Evolutionary conservation across 2,797 vertebrate species (phyloP).

Genomic region (Lemur catta): DNA sequence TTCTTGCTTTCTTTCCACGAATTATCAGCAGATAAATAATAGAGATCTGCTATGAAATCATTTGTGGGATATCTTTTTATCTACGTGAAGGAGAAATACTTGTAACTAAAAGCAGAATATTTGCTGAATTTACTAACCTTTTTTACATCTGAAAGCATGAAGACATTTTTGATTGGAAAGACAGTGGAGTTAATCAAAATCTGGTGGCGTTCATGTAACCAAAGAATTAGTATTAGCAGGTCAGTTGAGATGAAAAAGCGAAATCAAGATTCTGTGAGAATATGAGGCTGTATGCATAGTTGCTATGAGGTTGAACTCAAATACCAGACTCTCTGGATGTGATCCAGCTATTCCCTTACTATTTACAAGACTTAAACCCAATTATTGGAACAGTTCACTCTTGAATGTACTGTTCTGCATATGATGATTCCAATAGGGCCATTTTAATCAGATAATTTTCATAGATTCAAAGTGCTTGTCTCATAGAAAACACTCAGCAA

Average conservation of each 20-base stretch:
- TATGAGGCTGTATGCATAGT: not conserved
- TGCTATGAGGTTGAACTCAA: not conserved
- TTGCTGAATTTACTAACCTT: not conserved
- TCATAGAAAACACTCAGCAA: not conserved
- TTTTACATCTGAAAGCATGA: not conserved
- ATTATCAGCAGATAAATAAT: conserved; percentile 13
- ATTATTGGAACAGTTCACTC: not conserved
- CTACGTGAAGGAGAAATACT: not conserved
- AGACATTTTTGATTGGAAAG: not conserved
- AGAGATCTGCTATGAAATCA: not conserved
- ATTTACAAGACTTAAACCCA: not conserved
- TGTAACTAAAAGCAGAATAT: not conserved
- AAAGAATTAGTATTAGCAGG: not conserved
- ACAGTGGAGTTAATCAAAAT: not conserved
- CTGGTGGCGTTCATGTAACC: not conserved
- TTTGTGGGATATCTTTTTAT: not conserved
- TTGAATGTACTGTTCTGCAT: not conserved
- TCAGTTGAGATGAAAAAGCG: not conserved
- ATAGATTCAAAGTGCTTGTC: not conserved
- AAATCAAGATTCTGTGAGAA: not conserved
- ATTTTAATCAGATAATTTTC: not conserved
- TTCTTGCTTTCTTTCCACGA: not conserved
- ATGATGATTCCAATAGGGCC: not conserved
- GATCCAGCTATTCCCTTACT: not conserved
- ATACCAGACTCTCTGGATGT: not conserved